These are phyloP conservation scores for Zaprionus davidi DNA, from an alignment of 1,140 invertebrate species.

Conservation along the genomic window DNA sequence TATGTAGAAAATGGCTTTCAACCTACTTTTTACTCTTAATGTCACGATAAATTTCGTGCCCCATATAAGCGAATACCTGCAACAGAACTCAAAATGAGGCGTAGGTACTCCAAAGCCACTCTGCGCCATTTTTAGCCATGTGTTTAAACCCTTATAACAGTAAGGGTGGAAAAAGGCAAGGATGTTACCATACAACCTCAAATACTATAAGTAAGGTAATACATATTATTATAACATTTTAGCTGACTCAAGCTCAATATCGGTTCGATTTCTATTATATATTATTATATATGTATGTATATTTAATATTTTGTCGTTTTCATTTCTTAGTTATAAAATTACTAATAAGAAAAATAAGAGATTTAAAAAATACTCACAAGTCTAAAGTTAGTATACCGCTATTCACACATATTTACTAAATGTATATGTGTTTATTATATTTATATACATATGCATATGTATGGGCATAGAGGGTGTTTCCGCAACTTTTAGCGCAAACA, in stretches of 20 bases:
- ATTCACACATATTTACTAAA: background rate
- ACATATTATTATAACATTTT: background rate
- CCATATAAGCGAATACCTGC: background rate
- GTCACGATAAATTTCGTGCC: background rate
- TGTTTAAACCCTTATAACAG: constrained; percentile 11
- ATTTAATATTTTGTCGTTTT: no score
- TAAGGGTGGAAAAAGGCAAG: constrained; percentile 39
- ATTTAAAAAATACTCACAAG: no score
- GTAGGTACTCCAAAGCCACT: constrained; percentile 3
- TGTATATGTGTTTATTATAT: no score
- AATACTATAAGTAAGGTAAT: background rate
- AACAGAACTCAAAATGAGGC: background rate
- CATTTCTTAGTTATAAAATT: no score
- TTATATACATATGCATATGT: background rate
- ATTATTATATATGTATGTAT: no score
- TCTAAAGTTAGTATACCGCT: no score
- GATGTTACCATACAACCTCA: background rate
- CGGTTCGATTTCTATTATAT: no score
- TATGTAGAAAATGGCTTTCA: background rate
- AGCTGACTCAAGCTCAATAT: no score
- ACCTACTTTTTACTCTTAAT: background rate
- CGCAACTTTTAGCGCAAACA: background rate
- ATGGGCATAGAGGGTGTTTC: background rate
- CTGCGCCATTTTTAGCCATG: constrained; percentile 35
- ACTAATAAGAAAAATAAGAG: background rate